phyloP scores from a whole-genome alignment of 2,888 invertebrate species.

The Lasius fuliginosus region DNA sequence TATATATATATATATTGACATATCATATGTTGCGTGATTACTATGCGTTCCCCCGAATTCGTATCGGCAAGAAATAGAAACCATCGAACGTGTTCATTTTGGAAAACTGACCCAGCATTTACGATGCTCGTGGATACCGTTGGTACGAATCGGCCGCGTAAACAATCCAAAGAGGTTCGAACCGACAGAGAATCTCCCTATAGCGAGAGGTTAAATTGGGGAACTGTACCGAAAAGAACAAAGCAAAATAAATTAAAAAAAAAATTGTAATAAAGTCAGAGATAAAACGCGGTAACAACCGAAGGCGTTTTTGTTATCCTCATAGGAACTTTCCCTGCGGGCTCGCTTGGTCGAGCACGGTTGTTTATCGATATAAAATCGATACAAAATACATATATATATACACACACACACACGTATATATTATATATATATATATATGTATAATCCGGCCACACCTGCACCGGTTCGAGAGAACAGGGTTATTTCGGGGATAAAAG shows the following conservation, averaged over 20 bases:
- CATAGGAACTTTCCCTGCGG: constrained; percentile 45
- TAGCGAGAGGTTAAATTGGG: constrained; percentile 29
- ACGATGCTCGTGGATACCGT: not conserved
- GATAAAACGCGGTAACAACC: constrained; percentile 13
- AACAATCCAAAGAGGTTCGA: not conserved
- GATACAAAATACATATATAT: constrained; percentile 53
- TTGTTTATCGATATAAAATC: constrained; percentile 73
- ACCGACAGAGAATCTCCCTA: constrained; percentile 7
- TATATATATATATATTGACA: not conserved
- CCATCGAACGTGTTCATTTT: constrained; percentile 13
- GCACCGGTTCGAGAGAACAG: constrained; percentile 25
- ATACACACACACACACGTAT: not conserved
- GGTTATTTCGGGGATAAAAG: constrained; percentile 66
- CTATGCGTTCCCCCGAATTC: not conserved
- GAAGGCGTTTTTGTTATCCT: constrained; percentile 44
- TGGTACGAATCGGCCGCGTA: not conserved
- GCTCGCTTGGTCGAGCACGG: constrained; percentile 62
- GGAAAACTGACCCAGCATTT: not conserved
- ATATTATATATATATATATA: not conserved
- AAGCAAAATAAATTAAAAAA: constrained; percentile 9
- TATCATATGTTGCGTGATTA: not conserved
- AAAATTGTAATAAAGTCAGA: constrained; percentile 35
- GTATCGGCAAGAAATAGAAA: not conserved
- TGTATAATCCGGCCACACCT: constrained; percentile 38
- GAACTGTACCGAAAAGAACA: not conserved